Evolutionary conservation across 2,113 vertebrate genomes (phyloP).

Genomic region (Xiphophorus hellerii): DNA sequence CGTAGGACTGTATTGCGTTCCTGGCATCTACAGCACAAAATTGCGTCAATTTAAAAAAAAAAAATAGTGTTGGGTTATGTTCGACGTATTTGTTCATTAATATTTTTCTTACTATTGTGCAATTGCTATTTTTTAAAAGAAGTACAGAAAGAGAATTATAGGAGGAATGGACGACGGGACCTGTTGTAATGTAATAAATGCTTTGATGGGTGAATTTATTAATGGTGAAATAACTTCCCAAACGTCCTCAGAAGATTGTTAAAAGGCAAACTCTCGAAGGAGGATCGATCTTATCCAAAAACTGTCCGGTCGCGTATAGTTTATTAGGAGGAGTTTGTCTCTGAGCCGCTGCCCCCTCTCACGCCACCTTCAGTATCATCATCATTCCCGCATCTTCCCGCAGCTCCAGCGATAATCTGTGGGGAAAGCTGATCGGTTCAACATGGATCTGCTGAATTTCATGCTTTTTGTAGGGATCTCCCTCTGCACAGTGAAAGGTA

Average conservation of each 20-base stretch:
- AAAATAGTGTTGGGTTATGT: neutral
- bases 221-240: neutral
- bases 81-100: neutral
- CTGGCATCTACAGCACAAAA: neutral
- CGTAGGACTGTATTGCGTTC: neutral
- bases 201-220: neutral
- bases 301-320: neutral
- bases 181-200: neutral
- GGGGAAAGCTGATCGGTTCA: neutral
- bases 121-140: neutral
- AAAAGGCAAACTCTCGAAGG: neutral
- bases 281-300: conserved; percentile 8
- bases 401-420: conserved; percentile 10
- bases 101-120: neutral
- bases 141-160: neutral
- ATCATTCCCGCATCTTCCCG: neutral
- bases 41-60: neutral
- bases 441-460: conserved; percentile 41
- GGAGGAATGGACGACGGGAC: neutral
- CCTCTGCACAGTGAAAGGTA: conserved; percentile 55
- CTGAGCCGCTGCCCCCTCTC: neutral
- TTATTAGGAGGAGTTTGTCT: conserved; percentile 38
- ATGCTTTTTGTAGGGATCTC: conserved; percentile 34
- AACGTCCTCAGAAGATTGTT: neutral
- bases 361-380: neutral